These are phyloP conservation scores for Thripadectes ignobilis DNA, from an alignment of 2,797 vertebrate species.

Conservation along the genomic window DNA sequence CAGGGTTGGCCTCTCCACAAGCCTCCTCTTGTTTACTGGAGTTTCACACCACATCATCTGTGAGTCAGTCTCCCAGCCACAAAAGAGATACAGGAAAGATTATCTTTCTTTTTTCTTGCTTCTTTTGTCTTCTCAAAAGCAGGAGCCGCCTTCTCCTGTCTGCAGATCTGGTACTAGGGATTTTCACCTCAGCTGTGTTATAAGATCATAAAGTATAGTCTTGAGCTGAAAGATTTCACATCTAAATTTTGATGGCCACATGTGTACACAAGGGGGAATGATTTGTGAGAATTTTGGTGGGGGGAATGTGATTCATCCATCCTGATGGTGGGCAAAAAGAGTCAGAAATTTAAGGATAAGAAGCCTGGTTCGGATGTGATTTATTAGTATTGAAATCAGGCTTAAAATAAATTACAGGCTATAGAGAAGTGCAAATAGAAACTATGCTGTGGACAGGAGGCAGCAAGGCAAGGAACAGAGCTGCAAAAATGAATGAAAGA, in stretches of 20 bases:
- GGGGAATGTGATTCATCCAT: not conserved
- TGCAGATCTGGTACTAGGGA: not conserved
- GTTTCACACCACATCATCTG: not conserved
- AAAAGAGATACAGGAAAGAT: not conserved
- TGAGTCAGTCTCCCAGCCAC: not conserved
- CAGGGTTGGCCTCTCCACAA: not conserved
- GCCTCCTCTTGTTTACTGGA: not conserved
- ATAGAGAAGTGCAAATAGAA: not conserved
- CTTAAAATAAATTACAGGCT: not conserved
- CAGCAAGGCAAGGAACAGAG: not conserved
- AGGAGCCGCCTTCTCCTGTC: not conserved
- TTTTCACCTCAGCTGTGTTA: not conserved
- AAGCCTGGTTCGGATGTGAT: not conserved
- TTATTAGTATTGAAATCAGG: not conserved
- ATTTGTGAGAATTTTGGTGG: not conserved
- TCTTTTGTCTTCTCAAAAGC: not conserved
- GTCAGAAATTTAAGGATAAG: not conserved
- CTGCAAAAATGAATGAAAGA: not conserved
- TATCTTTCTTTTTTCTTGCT: not conserved
- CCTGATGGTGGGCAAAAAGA: not conserved
- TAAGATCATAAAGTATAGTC: not conserved
- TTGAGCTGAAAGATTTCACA: not conserved
- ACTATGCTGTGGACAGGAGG: not conserved
- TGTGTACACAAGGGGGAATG: not conserved
- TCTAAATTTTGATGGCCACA: not conserved